Evolutionary conservation across 2,888 invertebrate species (phyloP), one percentile per base, ranked within the genome.

Genomic region (Synanthedon tipuliformis): DNA sequence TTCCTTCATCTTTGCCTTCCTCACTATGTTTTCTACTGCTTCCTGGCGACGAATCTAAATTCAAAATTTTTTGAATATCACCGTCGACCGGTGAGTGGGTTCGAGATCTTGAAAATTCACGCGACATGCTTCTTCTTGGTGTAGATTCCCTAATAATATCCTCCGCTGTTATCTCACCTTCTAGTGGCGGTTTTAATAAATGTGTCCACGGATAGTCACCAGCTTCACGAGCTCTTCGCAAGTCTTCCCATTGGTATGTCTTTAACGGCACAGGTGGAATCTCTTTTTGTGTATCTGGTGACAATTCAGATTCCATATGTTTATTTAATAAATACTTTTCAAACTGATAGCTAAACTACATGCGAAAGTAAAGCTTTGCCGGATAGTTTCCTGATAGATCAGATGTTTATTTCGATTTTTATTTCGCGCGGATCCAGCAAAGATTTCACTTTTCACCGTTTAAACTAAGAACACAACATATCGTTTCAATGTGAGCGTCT

Each of bases 131-230:
- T 75, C 84, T 78, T 60, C 78, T 69, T 13, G 88, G 88, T 18
- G 81, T 85, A 3, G 83, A 75, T 61, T 81, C 84, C 60, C 85
- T 75, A 56, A 86, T 73, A 61, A 90, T 70, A 74, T 89, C 76
- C 75, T 86, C 88, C 27, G 87, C 87, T 51, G 88, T 87, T 57
- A 88, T 78, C 68, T 83, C 81, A 53, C 83, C 85, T 63, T 80
- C 78, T 18, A 91, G 74, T 0, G 91, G 90, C 23, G 86, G 89
- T 73, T 94, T 94, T 65, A 92, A 88, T 27, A 94, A 79, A 76
- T 94, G 91, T 12, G 94, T 94, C 93, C 94, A 94, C 61, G 94
- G 94, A 71, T 94, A 94, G 50, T 91, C 91, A 58, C 94, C 94
- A 71, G 90, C 89, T 65, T 90, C 88, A 78, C 91, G 91, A 62